Evolutionary conservation across 2,797 vertebrate genomes (phyloP), one percentile per base, ranked within the genome.

Genomic region (Spinus olivaceus): DNA sequence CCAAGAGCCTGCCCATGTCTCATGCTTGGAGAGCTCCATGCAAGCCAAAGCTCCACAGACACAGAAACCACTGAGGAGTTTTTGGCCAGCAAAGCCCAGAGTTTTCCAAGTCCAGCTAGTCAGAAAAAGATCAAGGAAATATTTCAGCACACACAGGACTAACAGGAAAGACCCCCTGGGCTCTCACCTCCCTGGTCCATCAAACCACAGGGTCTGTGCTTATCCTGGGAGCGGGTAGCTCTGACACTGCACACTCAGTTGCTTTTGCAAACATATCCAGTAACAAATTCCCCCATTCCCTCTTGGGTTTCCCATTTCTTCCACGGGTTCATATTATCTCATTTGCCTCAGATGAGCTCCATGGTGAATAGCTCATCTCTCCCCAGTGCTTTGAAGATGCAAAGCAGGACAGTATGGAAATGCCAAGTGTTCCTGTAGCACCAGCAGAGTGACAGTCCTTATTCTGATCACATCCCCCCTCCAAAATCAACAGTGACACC

Each of bases 401-500:
- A 88, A 93, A 95, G 60, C 63, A 49, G 85, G 85, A 93, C 80
- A 88, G 91, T 76, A 61, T 90, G 92, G 82, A 90, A 94, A 91
- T 67, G 56, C 77, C 33, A 83, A 92, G 89, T 13, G 56, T 6
- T 94, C 86, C 84, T 0, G 0, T 15, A 93, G 70, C 87, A 91
- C 82, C 85, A 73, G 70, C 10, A 90, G 69, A 94, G 77, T 86
- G 91, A 88, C 87, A 89, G 44, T 95, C 92, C 67, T 92, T 69
- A 90, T 96, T 92, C 91, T 96, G 94, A 95, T 97, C 95, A 96
- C 94, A 84, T 79, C 27, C 66, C 8, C 71, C 80, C 69, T 95
- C 83, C 63, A 95, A 96, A 97, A 97, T 97, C 94, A 97, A 94
- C 82, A 96, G 66, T 90, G 94, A 96, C 95, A 96, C 93, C 88